Evolutionary conservation across 2,888 invertebrate genomes (phyloP).

Genomic region (Lissonota sp.): DNA sequence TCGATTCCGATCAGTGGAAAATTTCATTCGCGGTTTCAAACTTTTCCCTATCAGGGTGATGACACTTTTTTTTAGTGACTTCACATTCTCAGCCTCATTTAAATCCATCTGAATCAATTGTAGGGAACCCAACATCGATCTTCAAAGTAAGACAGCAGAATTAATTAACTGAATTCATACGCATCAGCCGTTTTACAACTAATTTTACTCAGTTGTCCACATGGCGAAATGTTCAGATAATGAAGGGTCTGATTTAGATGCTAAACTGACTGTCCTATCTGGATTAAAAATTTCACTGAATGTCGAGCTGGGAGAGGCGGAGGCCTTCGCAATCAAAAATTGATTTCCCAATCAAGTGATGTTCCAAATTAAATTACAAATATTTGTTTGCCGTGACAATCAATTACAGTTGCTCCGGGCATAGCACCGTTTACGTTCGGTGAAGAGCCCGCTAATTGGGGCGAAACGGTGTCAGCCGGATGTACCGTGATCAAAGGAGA

Average conservation of each 20-base stretch:
- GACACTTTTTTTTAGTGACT: too few species aligned
- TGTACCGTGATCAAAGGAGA: conserved; percentile 91
- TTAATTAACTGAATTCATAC: too few species aligned
- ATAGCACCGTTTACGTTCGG: conserved; percentile 90
- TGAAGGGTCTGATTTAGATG: not conserved
- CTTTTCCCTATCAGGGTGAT: too few species aligned
- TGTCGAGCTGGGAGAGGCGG: not conserved
- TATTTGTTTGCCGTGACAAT: not conserved
- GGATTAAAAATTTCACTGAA: not conserved
- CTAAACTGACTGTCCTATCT: not conserved
- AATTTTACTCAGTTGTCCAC: too few species aligned
- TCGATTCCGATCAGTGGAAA: too few species aligned
- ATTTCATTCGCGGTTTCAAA: too few species aligned
- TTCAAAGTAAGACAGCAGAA: too few species aligned
- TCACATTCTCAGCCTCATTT: too few species aligned
- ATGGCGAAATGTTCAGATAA: too few species aligned
- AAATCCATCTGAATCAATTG: too few species aligned
- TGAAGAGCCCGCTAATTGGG: conserved; percentile 88
- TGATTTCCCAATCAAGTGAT: not conserved
- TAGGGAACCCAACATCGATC: too few species aligned
- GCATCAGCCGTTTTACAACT: too few species aligned
- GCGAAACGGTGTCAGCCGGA: conserved; percentile 88
- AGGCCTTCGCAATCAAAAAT: not conserved
- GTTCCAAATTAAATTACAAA: not conserved
- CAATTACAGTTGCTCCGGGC: conserved; percentile 88